These are phyloP conservation scores for Salmo trutta DNA, from an alignment of 2,797 vertebrate species.

Conservation along the genomic window DNA sequence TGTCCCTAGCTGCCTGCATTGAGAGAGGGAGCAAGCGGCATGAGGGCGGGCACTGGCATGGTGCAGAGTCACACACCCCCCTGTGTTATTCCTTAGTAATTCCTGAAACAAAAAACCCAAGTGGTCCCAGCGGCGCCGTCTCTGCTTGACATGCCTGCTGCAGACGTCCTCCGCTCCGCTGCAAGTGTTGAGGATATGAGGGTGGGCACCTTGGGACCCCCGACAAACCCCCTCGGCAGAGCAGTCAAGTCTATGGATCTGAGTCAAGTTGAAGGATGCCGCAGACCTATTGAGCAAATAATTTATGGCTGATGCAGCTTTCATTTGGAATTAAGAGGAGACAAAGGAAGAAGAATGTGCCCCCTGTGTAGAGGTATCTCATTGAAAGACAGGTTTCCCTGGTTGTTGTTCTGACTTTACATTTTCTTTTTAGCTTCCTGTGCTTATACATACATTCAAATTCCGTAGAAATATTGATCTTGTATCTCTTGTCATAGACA, in stretches of 20 bases:
- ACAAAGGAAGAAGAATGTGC: slow-evolving; percentile 21
- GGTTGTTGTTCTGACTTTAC: slow-evolving; percentile 32
- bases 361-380: slow-evolving; percentile 43
- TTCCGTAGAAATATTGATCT: slow-evolving; percentile 38
- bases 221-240: slow-evolving; percentile 47
- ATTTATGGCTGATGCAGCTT: slow-evolving; percentile 67
- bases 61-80: not conserved
- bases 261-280: slow-evolving; percentile 61
- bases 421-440: slow-evolving; percentile 21
- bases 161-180: slow-evolving; percentile 69
- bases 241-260: slow-evolving; percentile 64
- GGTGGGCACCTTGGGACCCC: slow-evolving; percentile 59
- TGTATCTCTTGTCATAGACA: not conserved
- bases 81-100: slow-evolving; percentile 55
- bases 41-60: not conserved
- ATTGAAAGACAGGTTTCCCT: slow-evolving; percentile 44
- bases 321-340: slow-evolving; percentile 65
- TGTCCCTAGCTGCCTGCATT: slow-evolving; percentile 18
- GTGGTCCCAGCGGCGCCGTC: slow-evolving; percentile 63
- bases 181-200: slow-evolving; percentile 70
- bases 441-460: slow-evolving; percentile 51
- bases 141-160: slow-evolving; percentile 69
- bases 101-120: slow-evolving; percentile 59
- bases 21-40: not conserved
- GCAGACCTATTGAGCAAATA: slow-evolving; percentile 66